A percentile compares a stretch with the other conserved stretches of the same genome.
phyloP scores from a whole-genome alignment of 1,140 invertebrate species.

The Drosophila suzukii region DNA sequence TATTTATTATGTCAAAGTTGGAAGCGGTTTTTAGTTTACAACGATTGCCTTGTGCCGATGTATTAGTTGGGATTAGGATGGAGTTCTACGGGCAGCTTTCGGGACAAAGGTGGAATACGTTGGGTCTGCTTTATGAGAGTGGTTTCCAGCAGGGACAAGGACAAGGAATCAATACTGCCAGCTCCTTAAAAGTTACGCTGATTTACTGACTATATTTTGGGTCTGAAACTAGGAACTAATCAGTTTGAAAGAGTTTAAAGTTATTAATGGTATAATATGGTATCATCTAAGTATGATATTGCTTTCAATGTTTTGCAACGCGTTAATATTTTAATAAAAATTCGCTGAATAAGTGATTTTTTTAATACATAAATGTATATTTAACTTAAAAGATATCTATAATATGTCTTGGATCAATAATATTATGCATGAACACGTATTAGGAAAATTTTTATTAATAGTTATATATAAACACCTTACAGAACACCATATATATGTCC shows the following conservation, averaged over 20 bases:
- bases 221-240: background rate
- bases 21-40: conserved; percentile 66
- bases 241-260: background rate
- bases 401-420: too few relatives aligned
- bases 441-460: too few relatives aligned
- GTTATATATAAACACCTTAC: too few relatives aligned
- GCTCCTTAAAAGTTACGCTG: background rate
- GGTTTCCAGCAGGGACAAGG: background rate
- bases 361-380: too few relatives aligned
- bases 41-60: conserved; percentile 26
- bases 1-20: conserved; percentile 72
- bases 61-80: conserved; percentile 31
- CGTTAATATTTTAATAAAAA: too few relatives aligned
- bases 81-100: background rate
- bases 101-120: conserved; percentile 35
- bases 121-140: conserved; percentile 7
- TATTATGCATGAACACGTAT: too few relatives aligned
- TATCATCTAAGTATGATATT: background rate
- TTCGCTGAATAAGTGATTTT: too few relatives aligned
- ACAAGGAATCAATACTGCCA: conserved; percentile 1
- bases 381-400: too few relatives aligned
- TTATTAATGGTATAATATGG: background rate
- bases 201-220: background rate
- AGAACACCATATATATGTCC: too few relatives aligned
- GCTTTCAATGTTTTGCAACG: fast-evolving